A percentile compares a stretch with the other conserved stretches of the same genome.
These are phyloP conservation scores for Agriopis aurantiaria DNA, from an alignment of 2,888 invertebrate species.

Conservation along the genomic window DNA sequence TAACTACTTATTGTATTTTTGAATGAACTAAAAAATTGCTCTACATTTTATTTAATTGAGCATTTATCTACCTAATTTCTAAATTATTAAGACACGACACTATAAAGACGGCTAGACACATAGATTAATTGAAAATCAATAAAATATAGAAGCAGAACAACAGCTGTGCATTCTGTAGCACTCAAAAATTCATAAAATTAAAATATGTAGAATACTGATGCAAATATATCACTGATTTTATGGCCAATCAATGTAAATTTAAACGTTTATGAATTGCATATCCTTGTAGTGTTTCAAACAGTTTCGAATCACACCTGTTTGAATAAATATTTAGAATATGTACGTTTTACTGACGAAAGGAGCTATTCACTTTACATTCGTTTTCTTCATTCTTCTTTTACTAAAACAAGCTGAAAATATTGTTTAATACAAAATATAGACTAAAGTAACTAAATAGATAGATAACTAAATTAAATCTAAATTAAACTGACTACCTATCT, in stretches of 20 bases:
- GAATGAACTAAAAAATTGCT: not conserved
- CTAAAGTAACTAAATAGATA: too few species aligned
- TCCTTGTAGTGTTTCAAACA: conserved; percentile 8
- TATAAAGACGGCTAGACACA: conserved; percentile 29
- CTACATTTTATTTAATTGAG: conserved; percentile 1
- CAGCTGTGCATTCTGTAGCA: not conserved
- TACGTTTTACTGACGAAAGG: not conserved
- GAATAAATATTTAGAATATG: not conserved
- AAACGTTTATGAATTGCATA: conserved; percentile 4
- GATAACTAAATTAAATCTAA: too few species aligned
- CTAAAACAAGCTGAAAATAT: too few species aligned
- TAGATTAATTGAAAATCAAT: conserved; percentile 19
- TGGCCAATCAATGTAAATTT: conserved; percentile 15
- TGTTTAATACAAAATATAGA: too few species aligned
- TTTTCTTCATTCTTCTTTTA: not conserved
- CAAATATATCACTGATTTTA: conserved; percentile 6
- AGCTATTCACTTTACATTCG: not conserved
- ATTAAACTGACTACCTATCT: too few species aligned
- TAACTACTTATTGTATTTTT: too few species aligned
- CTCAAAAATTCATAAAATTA: not conserved
- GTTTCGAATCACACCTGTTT: conserved; percentile 5
- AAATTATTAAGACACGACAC: not conserved
- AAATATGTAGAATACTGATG: not conserved
- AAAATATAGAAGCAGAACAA: not conserved
- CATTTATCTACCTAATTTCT: not conserved